Percentiles rank a stretch among this genome's conserved stretches.
phyloP scores from a whole-genome alignment of 2,113 vertebrate genomes.

The Equus quagga region DNA sequence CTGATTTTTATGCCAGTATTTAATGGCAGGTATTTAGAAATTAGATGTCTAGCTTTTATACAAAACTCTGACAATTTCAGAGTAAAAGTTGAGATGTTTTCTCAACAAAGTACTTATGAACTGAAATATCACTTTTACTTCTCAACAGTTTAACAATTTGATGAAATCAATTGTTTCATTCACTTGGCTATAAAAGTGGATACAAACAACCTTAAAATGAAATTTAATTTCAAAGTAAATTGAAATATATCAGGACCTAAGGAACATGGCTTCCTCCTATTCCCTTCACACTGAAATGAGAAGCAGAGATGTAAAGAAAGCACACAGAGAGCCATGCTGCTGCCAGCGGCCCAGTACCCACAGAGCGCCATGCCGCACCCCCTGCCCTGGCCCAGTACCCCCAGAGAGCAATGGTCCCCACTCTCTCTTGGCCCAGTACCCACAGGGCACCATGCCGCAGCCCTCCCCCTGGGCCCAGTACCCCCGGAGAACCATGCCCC shows the following conservation, averaged over 20 bases:
- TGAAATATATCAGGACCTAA: neutral
- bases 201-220: neutral
- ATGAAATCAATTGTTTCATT: slow-evolving; percentile 5
- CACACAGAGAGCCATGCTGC: rapidly evolving
- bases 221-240: too few species aligned
- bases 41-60: neutral
- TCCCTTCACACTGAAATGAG: neutral
- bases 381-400: too few species aligned
- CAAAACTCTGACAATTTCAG: neutral
- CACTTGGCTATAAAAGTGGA: neutral
- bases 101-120: neutral
- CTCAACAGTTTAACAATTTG: neutral
- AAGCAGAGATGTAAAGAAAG: neutral
- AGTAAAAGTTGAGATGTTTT: slow-evolving; percentile 3
- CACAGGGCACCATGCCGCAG: too few species aligned
- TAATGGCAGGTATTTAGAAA: slow-evolving; percentile 45
- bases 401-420: too few species aligned
- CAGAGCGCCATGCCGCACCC: too few species aligned
- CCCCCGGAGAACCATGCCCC: too few species aligned
- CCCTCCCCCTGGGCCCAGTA: too few species aligned
- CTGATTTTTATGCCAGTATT: slow-evolving; percentile 17
- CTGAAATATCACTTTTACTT: neutral
- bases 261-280: neutral
- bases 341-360: slow-evolving; percentile 85
- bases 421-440: too few species aligned